Base-by-base conservation (phyloP, 2,113 vertebrate species). In the Acinonyx jubatus region DNA sequence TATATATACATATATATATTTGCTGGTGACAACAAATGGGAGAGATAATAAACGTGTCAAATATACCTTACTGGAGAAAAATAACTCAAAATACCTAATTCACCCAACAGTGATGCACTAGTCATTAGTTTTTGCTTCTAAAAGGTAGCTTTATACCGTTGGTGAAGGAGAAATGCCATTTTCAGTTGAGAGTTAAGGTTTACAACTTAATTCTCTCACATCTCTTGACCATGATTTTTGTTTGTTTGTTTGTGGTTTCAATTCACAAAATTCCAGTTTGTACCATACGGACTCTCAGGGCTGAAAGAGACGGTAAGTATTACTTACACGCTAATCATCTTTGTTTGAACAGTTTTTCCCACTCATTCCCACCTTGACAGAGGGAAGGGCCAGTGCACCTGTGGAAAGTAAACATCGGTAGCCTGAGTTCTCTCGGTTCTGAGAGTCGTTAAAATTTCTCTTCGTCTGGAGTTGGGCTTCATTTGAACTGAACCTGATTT, bases 371-470 rank as follows among this genome's bases (percentile, higher is more conserved):
- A 85, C 81, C 89, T 79, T 74, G 63, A 83, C 21, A 90, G 25
- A 31, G 81, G 66, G 7, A 10, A 33, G 3, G 36, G 41, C 3
- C 48, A 66, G 18, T 80, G 33, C 3, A 93, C 86, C 79, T 66
- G 7, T 87, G 48, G 69, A 66, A 94, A 94, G 14, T n/a, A 84
- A 96, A 90, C 21, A 52, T 87, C 38, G 38, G 45, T 95, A 96
- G 41, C 18, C n/a, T 14, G 41, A 79, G 9, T 83, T 83, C 38
- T 83, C 63, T 91, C 92, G 65, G 52, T 66, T 90, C 21, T 91
- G 48, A 88, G 91, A 97, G 38, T 89, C 52, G 91, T 96, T 89
- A 97, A 91, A 95, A 88, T 96, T 84, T 21, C 36, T 66, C 27
- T 92, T 94, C 38, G 50, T 80, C 52, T 83, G 31, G 10, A 57